These are phyloP conservation scores for Ormyrus nitidulus DNA, from an alignment of 2,888 invertebrate species.

Conservation along the genomic window DNA sequence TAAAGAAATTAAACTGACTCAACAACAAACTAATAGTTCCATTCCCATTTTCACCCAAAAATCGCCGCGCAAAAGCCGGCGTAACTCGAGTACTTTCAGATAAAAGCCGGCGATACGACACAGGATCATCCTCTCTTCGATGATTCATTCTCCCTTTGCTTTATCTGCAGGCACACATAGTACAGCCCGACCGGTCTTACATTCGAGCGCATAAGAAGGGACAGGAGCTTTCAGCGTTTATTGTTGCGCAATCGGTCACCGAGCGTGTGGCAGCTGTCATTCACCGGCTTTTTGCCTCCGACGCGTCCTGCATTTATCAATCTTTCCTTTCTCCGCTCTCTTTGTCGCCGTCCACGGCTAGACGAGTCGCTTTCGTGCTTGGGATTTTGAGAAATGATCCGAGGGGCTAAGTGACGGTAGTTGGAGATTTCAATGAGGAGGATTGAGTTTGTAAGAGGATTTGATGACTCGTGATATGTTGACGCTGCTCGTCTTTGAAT, in stretches of 20 bases:
- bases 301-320: constrained; percentile 35
- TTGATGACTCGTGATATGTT: constrained; percentile 6
- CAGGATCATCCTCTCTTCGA: constrained; percentile 54
- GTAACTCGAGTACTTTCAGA: no score
- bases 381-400: no score
- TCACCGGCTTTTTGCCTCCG: constrained; percentile 33
- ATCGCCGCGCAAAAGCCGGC: no score
- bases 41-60: no score
- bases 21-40: no score
- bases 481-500: background rate
- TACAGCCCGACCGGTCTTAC: no score
- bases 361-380: background rate
- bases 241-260: constrained; percentile 49
- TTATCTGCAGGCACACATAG: constrained; percentile 4
- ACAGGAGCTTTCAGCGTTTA: constrained; percentile 28
- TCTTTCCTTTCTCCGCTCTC: constrained; percentile 26
- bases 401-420: no score
- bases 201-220: background rate
- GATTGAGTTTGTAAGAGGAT: background rate
- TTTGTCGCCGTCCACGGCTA: background rate
- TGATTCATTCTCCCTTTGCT: constrained; percentile 42
- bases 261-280: constrained; percentile 54
- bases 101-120: constrained; percentile 58
- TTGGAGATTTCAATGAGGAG: no score
- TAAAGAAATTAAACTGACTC: no score